Evolutionary conservation across 2,797 vertebrate genomes (phyloP), one percentile per base, ranked within the genome.

Genomic region (Brachyalestes nurse): DNA sequence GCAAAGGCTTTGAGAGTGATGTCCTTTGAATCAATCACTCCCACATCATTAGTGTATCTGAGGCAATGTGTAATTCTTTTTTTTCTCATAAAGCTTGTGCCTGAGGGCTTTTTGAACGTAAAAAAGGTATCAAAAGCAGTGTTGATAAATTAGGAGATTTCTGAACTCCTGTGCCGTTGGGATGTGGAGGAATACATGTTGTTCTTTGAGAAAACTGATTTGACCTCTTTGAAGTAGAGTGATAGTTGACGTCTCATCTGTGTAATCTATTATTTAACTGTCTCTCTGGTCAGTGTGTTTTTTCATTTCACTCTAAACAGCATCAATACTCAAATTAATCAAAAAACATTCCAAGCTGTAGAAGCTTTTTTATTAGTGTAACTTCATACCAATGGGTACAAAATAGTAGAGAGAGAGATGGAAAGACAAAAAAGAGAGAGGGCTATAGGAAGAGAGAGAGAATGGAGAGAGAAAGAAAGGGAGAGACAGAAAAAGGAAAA

Each of bases 11-110:
- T 79, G 83, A 78, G 70, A 75, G 71, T 57, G 19, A 78, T 84
- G 58, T 66, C 70, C 34, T 78, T 80, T 79, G 72, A 85, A 72
- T 73, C 71, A 73, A 82, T 79, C 61, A 81, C 77, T 87, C 64
- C 71, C 49, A n/a, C 78, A 84, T 85, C 83, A 80, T 83, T 80
- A 82, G 78, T 65, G 58, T 66, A 65, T 79, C 75, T 67, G 42
- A 61, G 66, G n/a, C 42, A 61, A 19, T 53, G 72, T 64, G 72
- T 72, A 78, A 71, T 62, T 62, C 62, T 64, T 65, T 77, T 84
- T 45, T 64, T 51, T 80, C 64, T 80, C 12, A 45, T 55, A 62
- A 34, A 81, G 61, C 66, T 49, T 28, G 53, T 40, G 58, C 79
- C 74, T 49, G 42, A 14, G 34, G 64, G 70, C 21, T 40, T 71